Percentiles rank a stretch among this genome's conserved stretches.
phyloP scores from a whole-genome alignment of 2,888 invertebrate species.

The Physocephala rufipes region DNA sequence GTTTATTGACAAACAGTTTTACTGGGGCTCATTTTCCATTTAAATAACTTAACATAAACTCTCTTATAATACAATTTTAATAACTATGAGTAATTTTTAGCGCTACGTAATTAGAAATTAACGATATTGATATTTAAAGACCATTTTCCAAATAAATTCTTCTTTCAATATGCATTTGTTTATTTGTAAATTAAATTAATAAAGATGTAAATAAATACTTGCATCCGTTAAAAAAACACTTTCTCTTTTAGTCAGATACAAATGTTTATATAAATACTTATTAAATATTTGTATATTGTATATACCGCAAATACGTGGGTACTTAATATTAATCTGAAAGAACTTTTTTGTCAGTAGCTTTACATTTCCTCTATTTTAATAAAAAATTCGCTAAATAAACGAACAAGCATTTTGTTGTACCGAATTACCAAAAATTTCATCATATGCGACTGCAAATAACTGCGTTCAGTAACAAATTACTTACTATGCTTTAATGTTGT shows the following conservation, averaged over 20 bases:
- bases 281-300: not conserved
- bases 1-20: constrained; percentile 31
- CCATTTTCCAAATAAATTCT: constrained; percentile 55
- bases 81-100: constrained; percentile 1
- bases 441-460: not conserved
- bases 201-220: not conserved
- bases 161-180: constrained; percentile 45
- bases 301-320: not conserved
- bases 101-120: constrained; percentile 21
- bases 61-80: constrained; percentile 10
- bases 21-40: constrained; percentile 17
- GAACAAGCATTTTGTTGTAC: not conserved
- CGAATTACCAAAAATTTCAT: not conserved
- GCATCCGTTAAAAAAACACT: not conserved
- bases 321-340: not conserved
- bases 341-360: constrained; percentile 6
- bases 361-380: not conserved
- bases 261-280: not conserved
- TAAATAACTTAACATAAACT: constrained; percentile 23
- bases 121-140: constrained; percentile 46
- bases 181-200: not conserved
- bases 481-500: no score
- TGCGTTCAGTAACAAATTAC: no score
- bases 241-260: not conserved
- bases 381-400: not conserved